Evolutionary conservation across 2,888 invertebrate genomes (phyloP).

Genomic region (Augochlorella aurata): DNA sequence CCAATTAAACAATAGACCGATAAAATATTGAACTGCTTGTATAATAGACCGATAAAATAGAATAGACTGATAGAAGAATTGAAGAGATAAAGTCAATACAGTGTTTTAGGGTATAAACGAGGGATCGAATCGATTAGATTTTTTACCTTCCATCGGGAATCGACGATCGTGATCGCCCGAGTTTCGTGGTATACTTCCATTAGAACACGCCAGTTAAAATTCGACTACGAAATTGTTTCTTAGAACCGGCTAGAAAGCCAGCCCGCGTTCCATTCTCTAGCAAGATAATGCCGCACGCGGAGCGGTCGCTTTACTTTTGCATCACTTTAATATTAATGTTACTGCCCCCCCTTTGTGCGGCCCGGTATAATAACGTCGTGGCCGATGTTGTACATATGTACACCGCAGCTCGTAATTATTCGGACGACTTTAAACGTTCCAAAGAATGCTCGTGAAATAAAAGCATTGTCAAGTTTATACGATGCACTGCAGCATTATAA

Average conservation of each 20-base stretch:
- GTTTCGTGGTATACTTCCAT: not conserved
- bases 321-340: conserved; percentile 78
- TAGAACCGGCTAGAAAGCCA: conserved; percentile 10
- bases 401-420: conserved; percentile 24
- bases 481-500: not conserved
- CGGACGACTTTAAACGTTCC: not conserved
- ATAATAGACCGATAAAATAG: too few relatives aligned
- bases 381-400: conserved; percentile 57
- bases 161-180: not conserved
- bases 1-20: too few relatives aligned
- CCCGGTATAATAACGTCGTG: conserved; percentile 76
- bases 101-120: not conserved
- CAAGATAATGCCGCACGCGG: conserved; percentile 36
- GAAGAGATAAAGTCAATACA: not conserved
- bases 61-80: too few relatives aligned
- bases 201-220: conserved; percentile 6
- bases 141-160: not conserved
- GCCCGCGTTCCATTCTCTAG: conserved; percentile 1
- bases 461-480: not conserved
- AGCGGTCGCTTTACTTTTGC: conserved; percentile 60
- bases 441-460: not conserved
- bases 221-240: conserved; percentile 27
- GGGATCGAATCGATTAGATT: not conserved
- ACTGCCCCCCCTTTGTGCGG: conserved; percentile 55
- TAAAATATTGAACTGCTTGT: too few relatives aligned